Evolutionary conservation across 2,888 invertebrate species (phyloP).

Genomic region (Agriopis leucophaearia): DNA sequence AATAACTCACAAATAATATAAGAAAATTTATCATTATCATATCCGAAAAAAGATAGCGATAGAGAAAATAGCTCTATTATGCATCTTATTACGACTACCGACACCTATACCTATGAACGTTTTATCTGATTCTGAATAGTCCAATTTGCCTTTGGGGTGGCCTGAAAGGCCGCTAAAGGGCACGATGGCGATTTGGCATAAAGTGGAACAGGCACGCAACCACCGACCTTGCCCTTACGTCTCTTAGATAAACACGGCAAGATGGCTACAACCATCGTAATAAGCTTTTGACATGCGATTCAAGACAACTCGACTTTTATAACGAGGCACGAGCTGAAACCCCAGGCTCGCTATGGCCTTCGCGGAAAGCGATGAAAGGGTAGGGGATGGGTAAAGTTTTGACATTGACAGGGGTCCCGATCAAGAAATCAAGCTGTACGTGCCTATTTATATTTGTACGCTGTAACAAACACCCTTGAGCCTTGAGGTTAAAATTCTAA

Average conservation of each 20-base stretch:
- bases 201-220: constrained; percentile 69
- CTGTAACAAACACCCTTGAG: no score
- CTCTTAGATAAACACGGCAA: constrained; percentile 61
- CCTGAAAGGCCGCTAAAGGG: constrained; percentile 55
- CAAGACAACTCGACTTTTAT: constrained; percentile 28
- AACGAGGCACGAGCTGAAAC: not conserved
- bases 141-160: constrained; percentile 47
- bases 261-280: constrained; percentile 42
- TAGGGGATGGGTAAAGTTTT: no score
- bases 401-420: no score
- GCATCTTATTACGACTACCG: constrained; percentile 32
- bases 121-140: constrained; percentile 49
- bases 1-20: no score
- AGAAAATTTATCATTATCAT: no score
- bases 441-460: no score
- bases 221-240: constrained; percentile 70
- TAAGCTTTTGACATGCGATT: constrained; percentile 50
- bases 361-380: no score
- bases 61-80: not conserved
- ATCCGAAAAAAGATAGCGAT: no score
- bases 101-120: constrained; percentile 45
- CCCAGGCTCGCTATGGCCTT: no score
- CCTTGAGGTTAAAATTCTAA: no score
- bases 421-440: no score
- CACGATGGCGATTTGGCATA: constrained; percentile 57